These are phyloP conservation scores for Indicator indicator DNA, from an alignment of 2,113 vertebrate genomes.

Conservation along the genomic window DNA sequence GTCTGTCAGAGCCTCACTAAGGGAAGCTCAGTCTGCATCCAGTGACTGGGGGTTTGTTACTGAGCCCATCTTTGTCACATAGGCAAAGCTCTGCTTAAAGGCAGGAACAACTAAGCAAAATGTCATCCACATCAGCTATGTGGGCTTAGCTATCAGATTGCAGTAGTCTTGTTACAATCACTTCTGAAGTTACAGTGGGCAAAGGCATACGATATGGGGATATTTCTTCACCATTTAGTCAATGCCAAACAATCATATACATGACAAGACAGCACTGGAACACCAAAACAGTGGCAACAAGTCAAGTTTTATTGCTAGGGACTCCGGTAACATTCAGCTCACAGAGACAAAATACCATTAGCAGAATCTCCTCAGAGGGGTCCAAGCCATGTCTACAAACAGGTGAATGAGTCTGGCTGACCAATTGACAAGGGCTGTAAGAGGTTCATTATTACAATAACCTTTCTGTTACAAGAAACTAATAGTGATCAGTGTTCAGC, in stretches of 20 bases:
- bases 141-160: accelerated
- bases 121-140: accelerated
- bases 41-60: background rate
- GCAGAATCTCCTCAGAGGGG: background rate
- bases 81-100: background rate
- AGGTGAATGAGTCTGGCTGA: background rate
- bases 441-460: background rate
- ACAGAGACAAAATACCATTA: background rate
- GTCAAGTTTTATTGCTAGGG: background rate
- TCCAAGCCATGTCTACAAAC: background rate
- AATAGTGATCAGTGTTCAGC: background rate
- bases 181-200: background rate
- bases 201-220: background rate
- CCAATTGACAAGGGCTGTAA: background rate
- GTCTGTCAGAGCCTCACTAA: constrained; percentile 15
- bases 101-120: background rate
- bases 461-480: background rate
- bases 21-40: background rate
- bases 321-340: background rate
- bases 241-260: background rate
- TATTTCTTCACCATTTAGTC: background rate
- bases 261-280: background rate
- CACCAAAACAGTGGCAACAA: background rate
- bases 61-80: accelerated
- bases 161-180: background rate